Base-by-base conservation (phyloP, 92 coral and sea anemone genomes). In the Pocillopora meandrina region DNA sequence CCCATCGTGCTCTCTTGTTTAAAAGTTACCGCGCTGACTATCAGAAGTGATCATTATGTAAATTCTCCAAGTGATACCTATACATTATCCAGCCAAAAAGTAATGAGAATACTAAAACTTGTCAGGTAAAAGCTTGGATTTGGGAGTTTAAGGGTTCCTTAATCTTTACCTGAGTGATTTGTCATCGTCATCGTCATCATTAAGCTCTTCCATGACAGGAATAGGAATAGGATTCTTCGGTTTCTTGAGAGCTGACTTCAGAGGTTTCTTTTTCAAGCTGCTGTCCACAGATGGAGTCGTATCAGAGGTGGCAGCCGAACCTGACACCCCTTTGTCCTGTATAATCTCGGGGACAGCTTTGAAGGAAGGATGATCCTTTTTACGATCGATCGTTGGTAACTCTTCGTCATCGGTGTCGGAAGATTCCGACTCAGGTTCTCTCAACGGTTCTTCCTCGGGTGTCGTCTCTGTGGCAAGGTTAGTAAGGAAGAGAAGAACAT, bases 391-490 rank as follows among this genome's bases (percentile, higher is more conserved):
- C 75, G 92, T 87, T 52, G 88, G 93, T 0, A 79, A 65, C 21
- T 86, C 90, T 89, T 92, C 98, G 76, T 94, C 98, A 31, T 90
- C 98, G 19, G 93, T 92, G 47, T 94, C 98, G 31, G 98, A 92
- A 35, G 98, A 94, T 65, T 92, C 94, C 20, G 89, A 88, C 18
- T 84, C 87, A 52, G 85, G 78, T 63, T 77, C 82, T 84, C 85
- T 72, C n/a, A 56, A 65, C 0, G 93, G 93, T 71, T 94, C 98
- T 67, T 92, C 95, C 3, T 94, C 98, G 42, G 95, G 95, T 11
- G 98, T 94, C 6, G 95, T 92, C 71, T 94, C 98, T 94, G 84
- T n/a, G 71, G 19, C 16, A 10, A 34, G 10, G n/a, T 34, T 34
- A 31, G 35, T 3, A 10, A 21, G 23, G 70, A 21, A n/a, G 21